Conservation (phyloP, 2,113 vertebrate species). For the Myrmecobius fasciatus region DNA sequence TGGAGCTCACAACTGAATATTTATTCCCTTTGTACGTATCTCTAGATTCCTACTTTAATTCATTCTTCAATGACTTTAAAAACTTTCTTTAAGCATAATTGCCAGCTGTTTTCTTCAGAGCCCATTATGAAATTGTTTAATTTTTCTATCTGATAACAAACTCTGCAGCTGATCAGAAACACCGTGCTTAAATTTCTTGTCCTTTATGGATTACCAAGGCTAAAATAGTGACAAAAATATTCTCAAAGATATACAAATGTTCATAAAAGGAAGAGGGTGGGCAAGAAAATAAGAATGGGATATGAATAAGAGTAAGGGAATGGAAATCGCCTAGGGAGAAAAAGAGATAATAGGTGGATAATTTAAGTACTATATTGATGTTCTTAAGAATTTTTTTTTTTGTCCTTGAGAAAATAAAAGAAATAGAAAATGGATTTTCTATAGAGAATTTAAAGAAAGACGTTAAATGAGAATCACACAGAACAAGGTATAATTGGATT, state of each 20-base stretch:
- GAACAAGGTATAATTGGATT: not conserved
- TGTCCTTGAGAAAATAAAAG: not conserved
- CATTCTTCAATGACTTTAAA: slow-evolving; percentile 25
- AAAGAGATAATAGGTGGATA: not conserved
- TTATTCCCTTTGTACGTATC: slow-evolving; percentile 93
- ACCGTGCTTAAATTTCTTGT: not conserved
- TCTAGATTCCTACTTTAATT: slow-evolving; percentile 35
- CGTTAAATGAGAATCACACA: not conserved
- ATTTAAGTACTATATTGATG: not conserved
- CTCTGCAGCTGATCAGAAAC: not conserved
- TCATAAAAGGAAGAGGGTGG: not conserved
- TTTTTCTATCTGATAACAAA: not conserved
- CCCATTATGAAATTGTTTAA: not conserved
- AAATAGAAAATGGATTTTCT: not conserved
- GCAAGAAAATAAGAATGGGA: not conserved
- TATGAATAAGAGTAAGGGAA: not conserved
- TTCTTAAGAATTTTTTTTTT: not conserved
- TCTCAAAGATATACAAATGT: not conserved
- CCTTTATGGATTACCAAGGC: not conserved
- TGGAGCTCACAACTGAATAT: slow-evolving; percentile 97
- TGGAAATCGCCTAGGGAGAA: not conserved
- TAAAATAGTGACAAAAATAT: not conserved
- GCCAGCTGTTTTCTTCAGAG: not conserved
- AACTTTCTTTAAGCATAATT: not conserved
- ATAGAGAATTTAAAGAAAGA: not conserved